These are phyloP conservation scores for Drosophila sulfurigaster DNA, from an alignment of 1,140 invertebrate genomes.

Conservation along the genomic window DNA sequence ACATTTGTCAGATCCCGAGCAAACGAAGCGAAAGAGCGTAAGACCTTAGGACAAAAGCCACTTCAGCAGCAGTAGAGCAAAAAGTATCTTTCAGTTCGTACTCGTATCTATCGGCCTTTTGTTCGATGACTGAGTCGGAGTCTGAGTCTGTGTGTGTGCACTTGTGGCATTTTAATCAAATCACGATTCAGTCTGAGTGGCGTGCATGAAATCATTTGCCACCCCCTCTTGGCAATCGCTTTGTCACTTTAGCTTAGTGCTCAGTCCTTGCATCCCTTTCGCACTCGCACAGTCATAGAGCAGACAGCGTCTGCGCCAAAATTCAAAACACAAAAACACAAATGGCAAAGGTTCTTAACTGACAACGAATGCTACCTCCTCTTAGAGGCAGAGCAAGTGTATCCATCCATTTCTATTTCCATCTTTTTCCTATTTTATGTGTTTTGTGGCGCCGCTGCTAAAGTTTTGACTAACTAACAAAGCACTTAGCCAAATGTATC, in stretches of 20 bases:
- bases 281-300: slow-evolving; percentile 30
- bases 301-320: slow-evolving; percentile 62
- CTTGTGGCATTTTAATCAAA: slow-evolving; percentile 79
- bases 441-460: slow-evolving; percentile 53
- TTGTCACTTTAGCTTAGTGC: slow-evolving; percentile 32
- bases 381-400: background rate
- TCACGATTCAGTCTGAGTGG: slow-evolving; percentile 53
- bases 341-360: slow-evolving; percentile 61
- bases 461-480: slow-evolving; percentile 56
- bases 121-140: slow-evolving; percentile 18
- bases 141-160: slow-evolving; percentile 21
- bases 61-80: slow-evolving; percentile 38
- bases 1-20: slow-evolving; percentile 73
- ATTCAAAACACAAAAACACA: slow-evolving; percentile 68
- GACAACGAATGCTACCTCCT: background rate
- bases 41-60: slow-evolving; percentile 52
- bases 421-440: slow-evolving; percentile 56
- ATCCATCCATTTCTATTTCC: background rate
- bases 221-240: slow-evolving; percentile 13
- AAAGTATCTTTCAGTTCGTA: slow-evolving; percentile 38
- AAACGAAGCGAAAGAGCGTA: slow-evolving; percentile 53
- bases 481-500: slow-evolving; percentile 75
- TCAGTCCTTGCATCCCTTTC: slow-evolving; percentile 52
- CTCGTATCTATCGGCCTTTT: slow-evolving; percentile 51
- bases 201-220: slow-evolving; percentile 40